Evolutionary conservation across 92 coral and sea anemone genomes (phyloP).

Genomic region (Hydrozoanthus gracilis): DNA sequence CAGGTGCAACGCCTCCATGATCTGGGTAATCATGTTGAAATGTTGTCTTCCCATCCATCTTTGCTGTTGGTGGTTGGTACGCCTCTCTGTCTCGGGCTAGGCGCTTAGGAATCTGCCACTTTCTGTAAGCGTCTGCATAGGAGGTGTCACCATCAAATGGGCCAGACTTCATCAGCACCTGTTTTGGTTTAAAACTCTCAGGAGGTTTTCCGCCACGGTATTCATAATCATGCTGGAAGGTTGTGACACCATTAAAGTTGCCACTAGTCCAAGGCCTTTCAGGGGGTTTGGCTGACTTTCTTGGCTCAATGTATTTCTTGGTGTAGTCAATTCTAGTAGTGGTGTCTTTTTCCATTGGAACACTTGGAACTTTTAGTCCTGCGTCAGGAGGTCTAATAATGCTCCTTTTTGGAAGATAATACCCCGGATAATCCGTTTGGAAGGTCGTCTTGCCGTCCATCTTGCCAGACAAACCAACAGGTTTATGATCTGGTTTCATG

Average conservation of each 20-base stretch:
- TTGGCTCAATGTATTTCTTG: conserved; percentile 77
- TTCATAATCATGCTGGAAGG: conserved; percentile 90
- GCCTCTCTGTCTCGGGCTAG: conserved; percentile 75
- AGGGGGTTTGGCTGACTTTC: conserved; percentile 88
- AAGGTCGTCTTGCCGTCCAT: conserved; percentile 93
- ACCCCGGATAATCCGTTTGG: conserved; percentile 97
- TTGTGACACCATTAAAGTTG: conserved; percentile 87
- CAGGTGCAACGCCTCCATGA: conserved; percentile 82
- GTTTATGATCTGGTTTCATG: conserved; percentile 88
- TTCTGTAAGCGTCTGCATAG: conserved; percentile 78
- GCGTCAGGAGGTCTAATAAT: conserved; percentile 89
- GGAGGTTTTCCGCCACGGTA: conserved; percentile 92
- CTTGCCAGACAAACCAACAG: conserved; percentile 73
- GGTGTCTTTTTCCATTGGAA: conserved; percentile 96
- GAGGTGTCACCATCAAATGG: conserved; percentile 96
- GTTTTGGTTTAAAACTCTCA: conserved; percentile 88
- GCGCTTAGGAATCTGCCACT: conserved; percentile 88
- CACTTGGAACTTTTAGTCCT: conserved; percentile 75
- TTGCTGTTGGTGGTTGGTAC: conserved; percentile 89
- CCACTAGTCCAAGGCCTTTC: conserved; percentile 82
- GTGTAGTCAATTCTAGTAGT: conserved; percentile 97
- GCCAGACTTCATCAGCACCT: conserved; percentile 79
- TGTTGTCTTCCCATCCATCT: conserved; percentile 88
- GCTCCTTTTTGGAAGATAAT: conserved; percentile 80
- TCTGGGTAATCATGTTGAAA: conserved; percentile 95